A percentile compares a stretch with the other conserved stretches of the same genome.
Evolutionary conservation across 2,113 vertebrate genomes (phyloP).

Genomic region (Tor tambroides): DNA sequence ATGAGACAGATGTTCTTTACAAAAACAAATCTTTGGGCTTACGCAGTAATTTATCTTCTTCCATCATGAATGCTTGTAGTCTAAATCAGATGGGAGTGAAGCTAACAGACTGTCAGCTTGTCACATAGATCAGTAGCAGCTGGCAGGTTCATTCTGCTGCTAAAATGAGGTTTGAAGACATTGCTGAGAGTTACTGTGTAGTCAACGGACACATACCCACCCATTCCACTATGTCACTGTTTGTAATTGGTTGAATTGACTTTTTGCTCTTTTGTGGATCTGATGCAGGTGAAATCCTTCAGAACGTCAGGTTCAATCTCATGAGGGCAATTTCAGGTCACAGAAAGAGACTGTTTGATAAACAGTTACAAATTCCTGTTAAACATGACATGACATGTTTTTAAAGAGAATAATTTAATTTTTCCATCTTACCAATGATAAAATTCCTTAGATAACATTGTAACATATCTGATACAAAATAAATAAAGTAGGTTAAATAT

Average conservation of each 20-base stretch:
- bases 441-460: neutral
- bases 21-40: neutral
- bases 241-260: neutral
- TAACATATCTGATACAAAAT: neutral
- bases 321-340: neutral
- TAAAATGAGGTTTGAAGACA: conserved; percentile 52
- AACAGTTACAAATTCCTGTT: neutral
- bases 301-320: neutral
- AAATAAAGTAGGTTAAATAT: neutral
- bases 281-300: neutral
- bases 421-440: neutral
- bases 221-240: conserved; percentile 2
- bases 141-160: conserved; percentile 50
- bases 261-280: neutral
- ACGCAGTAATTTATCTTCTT: conserved; percentile 12
- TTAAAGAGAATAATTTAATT: neutral
- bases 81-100: conserved; percentile 29
- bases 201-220: neutral
- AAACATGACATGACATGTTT: neutral
- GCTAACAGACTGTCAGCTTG: conserved; percentile 21
- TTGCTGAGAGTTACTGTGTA: conserved; percentile 47
- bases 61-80: neutral
- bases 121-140: conserved; percentile 48
- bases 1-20: conserved; percentile 43
- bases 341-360: neutral